Percentiles rank a stretch among this genome's conserved stretches.
Evolutionary conservation across 2,888 invertebrate species (phyloP).

Genomic region (Frankliniella intonsa): DNA sequence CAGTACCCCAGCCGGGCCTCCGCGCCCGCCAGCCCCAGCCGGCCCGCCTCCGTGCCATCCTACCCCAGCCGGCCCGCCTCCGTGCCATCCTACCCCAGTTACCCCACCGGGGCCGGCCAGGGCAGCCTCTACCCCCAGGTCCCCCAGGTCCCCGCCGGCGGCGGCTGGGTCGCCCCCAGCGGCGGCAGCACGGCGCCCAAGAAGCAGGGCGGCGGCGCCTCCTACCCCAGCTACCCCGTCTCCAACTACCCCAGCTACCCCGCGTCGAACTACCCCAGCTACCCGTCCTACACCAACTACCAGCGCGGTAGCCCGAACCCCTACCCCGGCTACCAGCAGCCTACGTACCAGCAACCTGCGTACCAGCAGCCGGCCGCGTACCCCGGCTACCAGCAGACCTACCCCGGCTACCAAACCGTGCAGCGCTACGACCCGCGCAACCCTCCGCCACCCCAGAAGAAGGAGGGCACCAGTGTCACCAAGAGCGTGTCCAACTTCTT

Average conservation of each 20-base stretch:
- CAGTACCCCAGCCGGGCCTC: background rate
- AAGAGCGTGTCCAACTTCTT: background rate
- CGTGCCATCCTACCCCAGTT: slow-evolving; percentile 14
- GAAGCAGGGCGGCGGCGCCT: background rate
- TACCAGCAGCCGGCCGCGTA: background rate
- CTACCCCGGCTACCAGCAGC: slow-evolving; percentile 18
- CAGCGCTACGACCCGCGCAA: slow-evolving; percentile 11
- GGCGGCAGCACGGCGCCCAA: background rate
- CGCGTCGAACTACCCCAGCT: background rate
- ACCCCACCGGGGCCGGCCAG: background rate
- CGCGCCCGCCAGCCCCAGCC: background rate
- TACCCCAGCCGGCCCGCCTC: background rate
- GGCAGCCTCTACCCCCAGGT: background rate
- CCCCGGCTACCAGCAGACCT: slow-evolving; percentile 12
- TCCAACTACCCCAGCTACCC: slow-evolving; percentile 2
- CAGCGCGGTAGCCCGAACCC: slow-evolving; percentile 17
- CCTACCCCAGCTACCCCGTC: slow-evolving; percentile 6
- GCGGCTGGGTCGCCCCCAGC: slow-evolving; percentile 12
- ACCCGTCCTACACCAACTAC: slow-evolving; percentile 22
- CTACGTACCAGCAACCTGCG: background rate
- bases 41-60: background rate
- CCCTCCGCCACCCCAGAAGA: background rate
- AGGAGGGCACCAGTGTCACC: background rate
- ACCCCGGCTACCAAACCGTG: background rate
- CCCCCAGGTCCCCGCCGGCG: background rate